phyloP scores from a whole-genome alignment of 2,797 vertebrate genomes.

The Stomatorhinus walkeri region DNA sequence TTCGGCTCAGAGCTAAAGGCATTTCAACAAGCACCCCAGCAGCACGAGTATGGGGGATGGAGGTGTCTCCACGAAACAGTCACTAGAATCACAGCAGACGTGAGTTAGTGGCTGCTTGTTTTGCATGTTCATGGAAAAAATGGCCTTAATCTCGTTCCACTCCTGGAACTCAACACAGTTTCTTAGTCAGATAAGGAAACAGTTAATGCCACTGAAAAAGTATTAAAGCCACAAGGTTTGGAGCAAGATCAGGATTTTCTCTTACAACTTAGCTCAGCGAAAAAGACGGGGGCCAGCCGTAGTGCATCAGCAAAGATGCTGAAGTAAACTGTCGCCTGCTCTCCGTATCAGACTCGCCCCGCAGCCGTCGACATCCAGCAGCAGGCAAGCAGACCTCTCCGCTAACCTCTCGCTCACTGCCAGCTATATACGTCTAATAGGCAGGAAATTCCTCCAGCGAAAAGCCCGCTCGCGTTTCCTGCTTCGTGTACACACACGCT shows the following conservation, averaged over 20 bases:
- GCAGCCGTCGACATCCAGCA: neutral
- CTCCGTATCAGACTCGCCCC: neutral
- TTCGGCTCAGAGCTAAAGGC: neutral
- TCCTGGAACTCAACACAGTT: neutral
- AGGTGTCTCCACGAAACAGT: neutral
- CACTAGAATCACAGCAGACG: neutral
- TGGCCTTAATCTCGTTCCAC: neutral
- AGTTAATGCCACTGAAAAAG: neutral
- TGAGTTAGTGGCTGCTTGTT: neutral
- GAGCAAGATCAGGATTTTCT: neutral
- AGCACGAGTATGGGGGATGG: neutral
- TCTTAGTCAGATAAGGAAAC: neutral
- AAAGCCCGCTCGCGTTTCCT: constrained; percentile 52
- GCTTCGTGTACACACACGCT: constrained; percentile 22
- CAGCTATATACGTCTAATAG: constrained; percentile 52
- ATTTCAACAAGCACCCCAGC: neutral
- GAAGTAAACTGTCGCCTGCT: neutral
- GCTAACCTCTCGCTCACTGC: neutral
- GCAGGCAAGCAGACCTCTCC: neutral
- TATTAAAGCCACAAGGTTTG: neutral
- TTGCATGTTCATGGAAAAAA: neutral
- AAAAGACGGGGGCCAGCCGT: neutral
- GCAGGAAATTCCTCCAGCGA: constrained; percentile 63
- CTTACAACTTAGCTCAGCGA: neutral
- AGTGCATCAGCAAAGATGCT: neutral